phyloP scores from a whole-genome alignment of 2,113 vertebrate genomes.

The Leiothrix lutea region DNA sequence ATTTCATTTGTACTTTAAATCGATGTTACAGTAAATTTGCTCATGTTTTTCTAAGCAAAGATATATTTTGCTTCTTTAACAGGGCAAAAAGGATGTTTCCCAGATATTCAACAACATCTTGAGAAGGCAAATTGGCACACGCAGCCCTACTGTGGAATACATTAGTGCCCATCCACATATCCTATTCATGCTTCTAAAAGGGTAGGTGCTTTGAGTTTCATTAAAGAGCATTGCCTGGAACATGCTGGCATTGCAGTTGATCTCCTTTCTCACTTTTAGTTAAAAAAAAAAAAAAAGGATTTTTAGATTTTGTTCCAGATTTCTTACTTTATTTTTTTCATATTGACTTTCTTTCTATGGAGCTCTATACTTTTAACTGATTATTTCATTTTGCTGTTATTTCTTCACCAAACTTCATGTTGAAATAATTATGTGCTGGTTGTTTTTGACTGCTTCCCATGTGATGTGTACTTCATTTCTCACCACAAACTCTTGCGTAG shows the following conservation, averaged over 20 bases:
- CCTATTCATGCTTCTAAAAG: constrained; percentile 92
- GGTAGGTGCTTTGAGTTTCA: constrained; percentile 75
- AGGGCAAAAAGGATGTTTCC: constrained; percentile 97
- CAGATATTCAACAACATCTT: constrained; percentile 99
- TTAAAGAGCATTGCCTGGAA: not conserved
- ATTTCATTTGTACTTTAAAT: not conserved
- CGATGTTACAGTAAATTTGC: not conserved
- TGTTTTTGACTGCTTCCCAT: not conserved
- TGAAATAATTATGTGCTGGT: not conserved
- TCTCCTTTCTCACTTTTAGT: not conserved
- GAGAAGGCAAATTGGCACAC: constrained; percentile 91
- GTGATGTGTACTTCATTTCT: not conserved
- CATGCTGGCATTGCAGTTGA: not conserved
- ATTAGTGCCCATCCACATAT: constrained; percentile 93
- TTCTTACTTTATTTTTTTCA: not conserved
- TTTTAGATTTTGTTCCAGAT: not conserved
- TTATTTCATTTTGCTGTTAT: not conserved
- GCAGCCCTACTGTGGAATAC: constrained; percentile 93
- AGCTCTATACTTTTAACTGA: not conserved
- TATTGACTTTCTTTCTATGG: not conserved
- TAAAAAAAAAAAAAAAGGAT: not conserved
- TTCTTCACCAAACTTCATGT: not conserved
- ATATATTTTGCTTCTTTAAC: constrained; percentile 43
- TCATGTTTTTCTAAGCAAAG: not conserved
- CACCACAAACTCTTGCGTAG: not conserved